Percentiles rank a stretch among this genome's conserved stretches.
These are phyloP conservation scores for Limanda limanda DNA, from an alignment of 2,113 vertebrate species.

Conservation along the genomic window DNA sequence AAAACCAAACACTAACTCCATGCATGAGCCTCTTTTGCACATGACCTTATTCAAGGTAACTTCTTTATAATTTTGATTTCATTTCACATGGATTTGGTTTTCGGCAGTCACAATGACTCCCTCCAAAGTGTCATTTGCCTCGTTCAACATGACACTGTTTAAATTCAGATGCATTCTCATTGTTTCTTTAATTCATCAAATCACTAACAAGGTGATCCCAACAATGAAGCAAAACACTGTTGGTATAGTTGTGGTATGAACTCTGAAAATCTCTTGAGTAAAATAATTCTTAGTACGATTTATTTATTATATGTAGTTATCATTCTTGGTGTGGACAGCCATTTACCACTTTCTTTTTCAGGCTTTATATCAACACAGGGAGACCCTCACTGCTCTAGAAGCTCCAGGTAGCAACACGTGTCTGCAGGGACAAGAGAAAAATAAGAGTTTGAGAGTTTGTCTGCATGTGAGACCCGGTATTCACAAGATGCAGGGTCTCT, in stretches of 20 bases:
- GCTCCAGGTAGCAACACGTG: conserved; percentile 10
- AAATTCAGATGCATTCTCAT: background rate
- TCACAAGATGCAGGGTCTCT: too few relatives aligned
- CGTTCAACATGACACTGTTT: background rate
- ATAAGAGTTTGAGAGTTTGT: too few relatives aligned
- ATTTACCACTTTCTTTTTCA: conserved; percentile 2
- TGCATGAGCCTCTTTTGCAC: too few relatives aligned
- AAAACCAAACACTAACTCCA: too few relatives aligned
- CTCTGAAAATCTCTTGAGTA: too few relatives aligned
- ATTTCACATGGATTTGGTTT: too few relatives aligned
- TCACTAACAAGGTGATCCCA: too few relatives aligned
- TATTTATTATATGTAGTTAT: background rate
- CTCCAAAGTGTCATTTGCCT: background rate
- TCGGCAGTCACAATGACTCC: too few relatives aligned
- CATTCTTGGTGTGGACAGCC: background rate
- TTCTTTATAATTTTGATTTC: background rate
- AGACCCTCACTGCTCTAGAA: conserved; percentile 1
- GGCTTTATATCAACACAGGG: conserved; percentile 17
- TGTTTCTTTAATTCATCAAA: background rate
- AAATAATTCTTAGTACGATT: too few relatives aligned
- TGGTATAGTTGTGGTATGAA: too few relatives aligned
- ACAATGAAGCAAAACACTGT: too few relatives aligned
- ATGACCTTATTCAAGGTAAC: background rate
- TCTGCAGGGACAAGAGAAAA: conserved; percentile 35
- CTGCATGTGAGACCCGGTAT: too few relatives aligned